Conservation (phyloP, 2,888 invertebrate species). For the Zelleria hepariella region DNA sequence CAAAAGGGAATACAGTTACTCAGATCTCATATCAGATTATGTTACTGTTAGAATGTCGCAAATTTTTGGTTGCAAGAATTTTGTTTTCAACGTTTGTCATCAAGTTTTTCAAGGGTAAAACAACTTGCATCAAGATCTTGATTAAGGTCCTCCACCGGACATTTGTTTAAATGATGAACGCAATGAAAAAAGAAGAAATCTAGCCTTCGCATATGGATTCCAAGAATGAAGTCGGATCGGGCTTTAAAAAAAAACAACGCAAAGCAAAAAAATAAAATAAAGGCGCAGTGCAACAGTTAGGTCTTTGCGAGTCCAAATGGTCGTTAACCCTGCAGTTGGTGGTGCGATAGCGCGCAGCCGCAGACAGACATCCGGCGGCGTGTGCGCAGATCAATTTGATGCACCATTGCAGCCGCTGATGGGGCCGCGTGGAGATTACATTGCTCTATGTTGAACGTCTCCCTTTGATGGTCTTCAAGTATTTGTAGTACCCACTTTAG, state of each 20-base stretch:
- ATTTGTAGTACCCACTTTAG: neutral
- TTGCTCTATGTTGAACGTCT: constrained; percentile 13
- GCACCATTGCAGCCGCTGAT: constrained; percentile 39
- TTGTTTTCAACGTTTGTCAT: neutral
- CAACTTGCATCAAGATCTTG: neutral
- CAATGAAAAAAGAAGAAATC: neutral
- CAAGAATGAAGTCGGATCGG: neutral
- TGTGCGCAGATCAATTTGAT: constrained; percentile 39
- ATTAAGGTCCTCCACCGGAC: neutral
- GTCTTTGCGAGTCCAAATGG: constrained; percentile 10
- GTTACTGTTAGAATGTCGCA: neutral
- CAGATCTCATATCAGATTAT: neutral
- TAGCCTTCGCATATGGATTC: neutral
- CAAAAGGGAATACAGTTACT: neutral
- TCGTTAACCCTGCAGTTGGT: constrained; percentile 24
- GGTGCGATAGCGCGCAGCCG: constrained; percentile 8
- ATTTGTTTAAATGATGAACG: neutral
- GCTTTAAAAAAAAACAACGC: neutral
- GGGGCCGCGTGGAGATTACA: constrained; percentile 22
- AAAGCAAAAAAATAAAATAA: neutral
- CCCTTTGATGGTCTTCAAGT: constrained; percentile 29
- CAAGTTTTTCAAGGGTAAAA: neutral
- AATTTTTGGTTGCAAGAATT: neutral
- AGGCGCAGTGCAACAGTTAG: neutral
- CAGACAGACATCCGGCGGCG: constrained; percentile 50